phyloP scores from a whole-genome alignment of 2,888 invertebrate species.

The Cinara cedri region DNA sequence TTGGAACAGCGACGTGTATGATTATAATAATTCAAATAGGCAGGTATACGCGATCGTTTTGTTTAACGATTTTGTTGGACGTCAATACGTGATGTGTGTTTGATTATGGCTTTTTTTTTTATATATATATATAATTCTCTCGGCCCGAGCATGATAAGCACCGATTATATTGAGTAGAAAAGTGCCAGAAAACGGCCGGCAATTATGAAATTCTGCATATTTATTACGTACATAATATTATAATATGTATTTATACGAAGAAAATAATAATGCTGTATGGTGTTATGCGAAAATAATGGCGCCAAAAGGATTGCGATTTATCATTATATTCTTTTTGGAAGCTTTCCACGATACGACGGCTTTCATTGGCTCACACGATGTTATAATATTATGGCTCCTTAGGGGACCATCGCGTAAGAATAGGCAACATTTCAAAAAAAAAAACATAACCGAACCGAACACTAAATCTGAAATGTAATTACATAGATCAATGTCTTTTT shows the following conservation, averaged over 20 bases:
- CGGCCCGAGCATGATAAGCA: not conserved
- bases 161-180: not conserved
- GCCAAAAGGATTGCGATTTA: constrained; percentile 11
- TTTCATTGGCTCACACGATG: constrained; percentile 7
- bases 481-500: constrained; percentile 44
- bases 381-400: constrained; percentile 7
- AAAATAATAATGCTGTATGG: not conserved
- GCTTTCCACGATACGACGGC: constrained; percentile 6
- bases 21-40: not conserved
- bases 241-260: not conserved
- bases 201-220: too few species aligned
- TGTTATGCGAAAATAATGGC: constrained; percentile 18
- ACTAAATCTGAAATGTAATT: constrained; percentile 38
- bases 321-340: constrained; percentile 38
- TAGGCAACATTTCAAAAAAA: constrained; percentile 3
- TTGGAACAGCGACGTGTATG: not conserved
- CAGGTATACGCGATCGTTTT: too few species aligned
- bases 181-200: too few species aligned
- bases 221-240: too few species aligned
- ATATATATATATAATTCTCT: not conserved
- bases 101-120: too few species aligned
- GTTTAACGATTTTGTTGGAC: too few species aligned
- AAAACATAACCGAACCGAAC: not conserved
- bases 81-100: too few species aligned
- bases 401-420: constrained; percentile 13